Evolutionary conservation across 2,888 invertebrate species (phyloP).

Genomic region (Altica lythri): DNA sequence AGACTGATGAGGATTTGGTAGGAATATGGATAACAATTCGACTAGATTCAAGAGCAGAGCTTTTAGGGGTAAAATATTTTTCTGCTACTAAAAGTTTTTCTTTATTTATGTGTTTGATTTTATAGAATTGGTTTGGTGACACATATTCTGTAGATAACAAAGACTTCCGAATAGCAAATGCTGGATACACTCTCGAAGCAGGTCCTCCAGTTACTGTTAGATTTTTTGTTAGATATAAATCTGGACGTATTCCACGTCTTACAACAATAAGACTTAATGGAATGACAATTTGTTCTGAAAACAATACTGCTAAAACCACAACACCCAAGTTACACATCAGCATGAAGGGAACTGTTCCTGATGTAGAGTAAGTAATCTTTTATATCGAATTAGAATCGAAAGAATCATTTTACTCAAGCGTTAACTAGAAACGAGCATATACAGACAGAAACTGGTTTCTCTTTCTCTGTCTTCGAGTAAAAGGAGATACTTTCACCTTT

Average conservation of each 20-base stretch:
- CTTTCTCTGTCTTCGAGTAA: no score
- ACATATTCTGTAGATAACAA: conserved; percentile 63
- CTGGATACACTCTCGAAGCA: conserved; percentile 62
- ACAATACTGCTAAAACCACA: conserved; percentile 11
- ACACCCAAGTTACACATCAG: conserved; percentile 30
- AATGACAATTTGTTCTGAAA: conserved; percentile 60
- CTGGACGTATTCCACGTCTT: conserved; percentile 59
- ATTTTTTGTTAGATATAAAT: conserved; percentile 66
- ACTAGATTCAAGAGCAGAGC: conserved; percentile 64
- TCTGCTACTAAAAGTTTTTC: conserved; percentile 18
- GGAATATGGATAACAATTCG: conserved; percentile 66
- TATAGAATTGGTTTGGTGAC: conserved; percentile 61
- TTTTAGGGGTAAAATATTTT: conserved; percentile 60
- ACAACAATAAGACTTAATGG: conserved; percentile 63
- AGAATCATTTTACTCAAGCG: no score
- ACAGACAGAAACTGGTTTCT: no score
- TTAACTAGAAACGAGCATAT: no score
- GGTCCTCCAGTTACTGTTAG: conserved; percentile 62
- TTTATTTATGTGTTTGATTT: background rate
- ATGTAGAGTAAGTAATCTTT: no score
- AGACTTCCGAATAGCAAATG: conserved; percentile 65
- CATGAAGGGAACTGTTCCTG: no score
- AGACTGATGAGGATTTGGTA: conserved; percentile 62
- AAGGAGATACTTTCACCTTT: no score
- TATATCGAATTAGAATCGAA: no score